Percentiles rank a stretch among this genome's conserved stretches.
Evolutionary conservation across 1,140 invertebrate genomes (phyloP).

Genomic region (Euwallacea similis): DNA sequence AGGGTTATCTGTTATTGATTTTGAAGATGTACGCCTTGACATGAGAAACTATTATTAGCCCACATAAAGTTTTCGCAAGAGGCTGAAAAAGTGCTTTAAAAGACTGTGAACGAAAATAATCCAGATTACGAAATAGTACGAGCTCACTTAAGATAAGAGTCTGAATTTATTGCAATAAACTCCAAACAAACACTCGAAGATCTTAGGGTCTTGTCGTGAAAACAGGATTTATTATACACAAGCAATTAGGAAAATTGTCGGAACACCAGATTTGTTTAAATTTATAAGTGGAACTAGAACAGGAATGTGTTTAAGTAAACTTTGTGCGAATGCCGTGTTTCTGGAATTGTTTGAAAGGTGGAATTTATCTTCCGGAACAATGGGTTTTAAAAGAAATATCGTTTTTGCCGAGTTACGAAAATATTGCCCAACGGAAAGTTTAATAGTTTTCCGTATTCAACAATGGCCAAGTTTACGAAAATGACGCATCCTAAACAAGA

Average conservation of each 20-base stretch:
- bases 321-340: slow-evolving; percentile 1
- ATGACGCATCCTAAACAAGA: neutral
- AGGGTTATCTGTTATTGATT: too few relatives aligned
- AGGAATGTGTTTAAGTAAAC: slow-evolving; percentile 20
- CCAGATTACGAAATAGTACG: slow-evolving; percentile 15
- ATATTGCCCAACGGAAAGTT: neutral
- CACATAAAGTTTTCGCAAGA: too few relatives aligned
- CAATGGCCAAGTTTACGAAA: neutral
- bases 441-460: too few relatives aligned
- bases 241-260: slow-evolving; percentile 26
- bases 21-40: too few relatives aligned
- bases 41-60: too few relatives aligned
- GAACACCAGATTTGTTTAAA: slow-evolving; percentile 23
- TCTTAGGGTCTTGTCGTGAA: slow-evolving; percentile 15
- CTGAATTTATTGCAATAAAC: slow-evolving; percentile 21
- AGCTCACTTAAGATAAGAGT: slow-evolving; percentile 7
- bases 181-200: slow-evolving; percentile 15
- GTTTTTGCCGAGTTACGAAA: neutral
- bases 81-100: neutral
- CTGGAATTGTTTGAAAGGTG: slow-evolving; percentile 18
- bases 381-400: slow-evolving; percentile 6
- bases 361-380: slow-evolving; percentile 19
- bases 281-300: slow-evolving; percentile 27
- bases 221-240: slow-evolving; percentile 22
- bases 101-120: slow-evolving; percentile 6